Base-by-base conservation (phyloP, 2,113 vertebrate genomes). In the Meriones unguiculatus region DNA sequence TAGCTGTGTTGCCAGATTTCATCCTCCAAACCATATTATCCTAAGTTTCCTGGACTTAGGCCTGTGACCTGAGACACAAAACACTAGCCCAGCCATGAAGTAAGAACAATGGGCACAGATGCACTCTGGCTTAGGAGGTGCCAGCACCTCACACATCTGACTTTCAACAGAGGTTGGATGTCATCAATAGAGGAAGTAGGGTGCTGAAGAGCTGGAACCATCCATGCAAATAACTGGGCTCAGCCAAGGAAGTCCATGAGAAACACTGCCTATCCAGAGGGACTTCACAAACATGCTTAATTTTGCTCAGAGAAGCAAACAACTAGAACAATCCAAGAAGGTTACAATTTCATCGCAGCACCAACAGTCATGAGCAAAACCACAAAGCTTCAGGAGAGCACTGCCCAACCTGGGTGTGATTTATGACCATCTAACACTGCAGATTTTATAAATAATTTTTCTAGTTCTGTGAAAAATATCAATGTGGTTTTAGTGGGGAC, bases 1-100 rank as follows among this genome's bases (percentile, higher is more conserved):
- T 17, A 76, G 41, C 59, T 76, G 0, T 70, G 64, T 59, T 78
- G 91, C 57, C 24, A 72, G 54, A 64, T 69, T 46, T 17, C 38
- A 82, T 87, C 84, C 38, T 69, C 59, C 22, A 89, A 92, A 54
- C 57, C 4, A 11, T 14, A 18, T 76, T 72, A 89, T 30, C 38
- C 93, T 69, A 11, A 85, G 65, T 94, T 93, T 96, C 89, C 95
- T 93, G 87, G 89, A 69, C 3, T 7, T 32, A 52, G n/a, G 88
- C 64, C 93, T 92, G 25, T 46, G 38, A 50, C 17, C 62, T 7
- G 20, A 94, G 77, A 73, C 54, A 54, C 25, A 50, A 70, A 78
- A 70, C 70, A 73, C 38, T 59, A 50, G 41, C 69, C 57, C 3
- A n/a, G n/a, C n/a, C 28, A 77, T 18, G 8, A 65, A 3, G 54